Evolutionary conservation across 1,140 invertebrate genomes (phyloP).

Genomic region (Octopus sinensis): DNA sequence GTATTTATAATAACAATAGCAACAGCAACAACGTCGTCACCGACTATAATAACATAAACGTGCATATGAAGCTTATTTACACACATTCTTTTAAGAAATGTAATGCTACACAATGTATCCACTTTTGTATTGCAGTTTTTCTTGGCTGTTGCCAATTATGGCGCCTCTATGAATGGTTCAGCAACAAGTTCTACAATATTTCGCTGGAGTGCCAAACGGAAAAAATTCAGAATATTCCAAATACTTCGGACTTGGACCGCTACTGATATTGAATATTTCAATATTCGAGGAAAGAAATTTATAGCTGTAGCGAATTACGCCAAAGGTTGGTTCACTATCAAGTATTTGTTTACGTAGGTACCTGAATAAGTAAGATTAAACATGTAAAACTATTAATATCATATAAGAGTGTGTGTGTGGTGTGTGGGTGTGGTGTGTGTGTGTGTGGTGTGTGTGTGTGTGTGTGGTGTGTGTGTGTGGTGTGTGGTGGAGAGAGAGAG

Average conservation of each 20-base stretch:
- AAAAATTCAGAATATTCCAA: conserved; percentile 47
- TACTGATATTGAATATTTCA: conserved; percentile 52
- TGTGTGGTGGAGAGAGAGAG: too few species aligned
- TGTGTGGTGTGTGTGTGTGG: too few species aligned
- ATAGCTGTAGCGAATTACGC: conserved; percentile 53
- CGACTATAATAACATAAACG: too few species aligned
- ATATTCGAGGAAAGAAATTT: conserved; percentile 46
- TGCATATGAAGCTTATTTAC: too few species aligned
- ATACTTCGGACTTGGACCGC: conserved; percentile 48
- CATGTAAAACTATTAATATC: too few species aligned
- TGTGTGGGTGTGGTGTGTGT: too few species aligned
- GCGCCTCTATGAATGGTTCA: conserved; percentile 24
- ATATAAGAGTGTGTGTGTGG: too few species aligned
- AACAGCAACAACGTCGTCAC: not conserved
- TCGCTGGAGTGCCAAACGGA: conserved; percentile 43
- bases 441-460: too few species aligned
- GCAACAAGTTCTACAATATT: conserved; percentile 47
- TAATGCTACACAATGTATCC: too few species aligned
- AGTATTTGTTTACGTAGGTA: not conserved
- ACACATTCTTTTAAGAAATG: too few species aligned
- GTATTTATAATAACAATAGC: not conserved
- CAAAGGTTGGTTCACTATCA: conserved; percentile 34
- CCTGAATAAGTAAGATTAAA: too few species aligned
- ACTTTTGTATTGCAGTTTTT: conserved; percentile 38
- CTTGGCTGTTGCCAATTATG: conserved; percentile 53